Conservation (phyloP, 2,797 vertebrate genomes). For the Aeoliscus strigatus region DNA sequence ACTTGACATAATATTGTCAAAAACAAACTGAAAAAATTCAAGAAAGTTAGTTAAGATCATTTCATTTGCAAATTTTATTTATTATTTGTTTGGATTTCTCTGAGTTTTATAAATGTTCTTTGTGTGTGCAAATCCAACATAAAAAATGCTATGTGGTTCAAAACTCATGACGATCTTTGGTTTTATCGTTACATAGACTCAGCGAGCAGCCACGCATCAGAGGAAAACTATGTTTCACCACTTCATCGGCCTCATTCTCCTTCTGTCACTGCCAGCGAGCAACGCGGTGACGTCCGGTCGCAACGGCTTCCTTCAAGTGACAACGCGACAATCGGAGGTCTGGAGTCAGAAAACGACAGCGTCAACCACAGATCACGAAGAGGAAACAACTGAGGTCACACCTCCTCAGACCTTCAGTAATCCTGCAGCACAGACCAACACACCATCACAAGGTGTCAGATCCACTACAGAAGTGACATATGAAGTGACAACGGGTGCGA, state of each 20-base stretch:
- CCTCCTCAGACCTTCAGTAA: too few species aligned
- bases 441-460: neutral
- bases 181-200: slow-evolving; percentile 20
- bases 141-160: slow-evolving; percentile 1
- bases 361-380: neutral
- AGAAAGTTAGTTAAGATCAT: too few species aligned
- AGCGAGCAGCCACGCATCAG: slow-evolving; percentile 4
- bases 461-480: too few species aligned
- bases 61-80: too few species aligned
- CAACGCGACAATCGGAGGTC: too few species aligned
- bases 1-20: too few species aligned
- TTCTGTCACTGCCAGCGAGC: slow-evolving; percentile 34
- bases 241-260: slow-evolving; percentile 11
- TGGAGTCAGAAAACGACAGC: neutral
- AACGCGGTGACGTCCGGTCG: slow-evolving; percentile 11
- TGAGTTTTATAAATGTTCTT: too few species aligned
- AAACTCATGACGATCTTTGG: slow-evolving; percentile 25
- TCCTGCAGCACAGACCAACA: neutral
- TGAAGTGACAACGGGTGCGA: neutral
- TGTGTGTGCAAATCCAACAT: too few species aligned
- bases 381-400: neutral
- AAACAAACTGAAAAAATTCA: too few species aligned
- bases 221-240: slow-evolving; percentile 20
- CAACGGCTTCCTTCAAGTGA: neutral
- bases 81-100: too few species aligned